These are phyloP conservation scores for Metopolophium dirhodum DNA, from an alignment of 1,140 invertebrate species.

Conservation along the genomic window DNA sequence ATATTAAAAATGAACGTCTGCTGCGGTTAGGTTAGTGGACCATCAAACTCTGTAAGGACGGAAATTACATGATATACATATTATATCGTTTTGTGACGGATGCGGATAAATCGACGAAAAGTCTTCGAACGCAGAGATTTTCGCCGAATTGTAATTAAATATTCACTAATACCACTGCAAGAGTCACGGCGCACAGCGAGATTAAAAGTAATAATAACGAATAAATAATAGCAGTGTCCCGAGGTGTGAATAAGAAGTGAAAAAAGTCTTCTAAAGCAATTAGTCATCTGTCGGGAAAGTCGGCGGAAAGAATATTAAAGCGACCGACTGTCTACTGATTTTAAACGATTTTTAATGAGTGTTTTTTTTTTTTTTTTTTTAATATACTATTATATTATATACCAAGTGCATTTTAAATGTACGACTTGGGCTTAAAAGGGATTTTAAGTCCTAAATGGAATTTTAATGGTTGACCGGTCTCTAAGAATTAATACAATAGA, in stretches of 20 bases:
- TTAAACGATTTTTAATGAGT: conserved; percentile 53
- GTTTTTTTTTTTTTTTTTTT: conserved; percentile 33
- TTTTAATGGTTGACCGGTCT: conserved; percentile 37
- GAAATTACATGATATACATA: background rate
- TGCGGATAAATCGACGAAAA: background rate
- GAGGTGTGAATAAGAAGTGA: background rate
- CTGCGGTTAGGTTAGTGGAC: no score
- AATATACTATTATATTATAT: conserved; percentile 25
- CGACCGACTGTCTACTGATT: conserved; percentile 14
- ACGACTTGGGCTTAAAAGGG: conserved; percentile 1
- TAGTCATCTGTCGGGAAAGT: conserved; percentile 40
- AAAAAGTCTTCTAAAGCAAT: conserved; percentile 40
- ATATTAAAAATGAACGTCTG: background rate
- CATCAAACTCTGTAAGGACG: background rate
- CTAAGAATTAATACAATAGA: conserved; percentile 37
- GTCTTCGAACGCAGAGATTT: background rate
- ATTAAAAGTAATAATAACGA: conserved; percentile 10
- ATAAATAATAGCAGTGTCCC: conserved; percentile 21
- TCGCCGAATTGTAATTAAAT: conserved; percentile 3
- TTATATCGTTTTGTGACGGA: background rate
- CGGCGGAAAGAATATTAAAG: conserved; percentile 33
- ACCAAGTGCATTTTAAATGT: conserved; percentile 31
- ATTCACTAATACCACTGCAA: background rate
- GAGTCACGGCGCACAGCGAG: background rate
- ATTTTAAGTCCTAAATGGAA: conserved; percentile 28